Evolutionary conservation across 2,888 invertebrate genomes (phyloP), one percentile per base, ranked within the genome.

Genomic region (Homarus gammarus): DNA sequence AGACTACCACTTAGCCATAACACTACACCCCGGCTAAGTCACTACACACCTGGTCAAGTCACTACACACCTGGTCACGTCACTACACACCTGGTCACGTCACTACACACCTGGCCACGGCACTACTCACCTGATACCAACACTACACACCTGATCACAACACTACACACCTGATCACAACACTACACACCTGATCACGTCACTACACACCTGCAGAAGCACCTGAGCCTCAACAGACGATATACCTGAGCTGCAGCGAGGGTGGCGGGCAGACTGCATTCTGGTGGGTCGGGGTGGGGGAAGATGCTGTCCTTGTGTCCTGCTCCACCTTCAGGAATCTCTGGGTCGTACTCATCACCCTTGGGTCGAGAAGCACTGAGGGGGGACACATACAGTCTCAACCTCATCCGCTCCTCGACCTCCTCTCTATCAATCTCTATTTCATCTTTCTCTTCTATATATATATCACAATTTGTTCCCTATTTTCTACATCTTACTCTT

Each of bases 181-280:
- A 44, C 44, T 22, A n/a, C 22, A 75, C 44, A 38, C 27, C 27
- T 22, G 18, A 10, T 40, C 8, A 40, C 40, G 40, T 18, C 75
- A 18, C 72, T 36, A 68, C 8, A 68, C 15, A 18, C 31, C 8
- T n/a, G 31, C 22, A 68, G 12, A 31, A 70, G 70, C 49, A 49
- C 33, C 5, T 27, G 40, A 1, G 27, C n/a, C n/a, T n/a, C n/a
- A n/a, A n/a, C n/a, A n/a, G n/a, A 77, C 38, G 38, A 22, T 40
- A 61, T 87, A 87, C 87, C 87, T 87, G 88, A 1, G 88, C 88
- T 15, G 83, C 83, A 12, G 82, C 88, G n/a, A 83, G 44, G 36
- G 83, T 49, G 38, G 83, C 33, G 10, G 88, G 88, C 2, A 88
- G 44, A 33, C 64, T 70, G 73, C 88, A 88, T 6, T 88, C 88